Conservation (phyloP, 2,797 vertebrate species). For the Benthosema pterotum region DNA sequence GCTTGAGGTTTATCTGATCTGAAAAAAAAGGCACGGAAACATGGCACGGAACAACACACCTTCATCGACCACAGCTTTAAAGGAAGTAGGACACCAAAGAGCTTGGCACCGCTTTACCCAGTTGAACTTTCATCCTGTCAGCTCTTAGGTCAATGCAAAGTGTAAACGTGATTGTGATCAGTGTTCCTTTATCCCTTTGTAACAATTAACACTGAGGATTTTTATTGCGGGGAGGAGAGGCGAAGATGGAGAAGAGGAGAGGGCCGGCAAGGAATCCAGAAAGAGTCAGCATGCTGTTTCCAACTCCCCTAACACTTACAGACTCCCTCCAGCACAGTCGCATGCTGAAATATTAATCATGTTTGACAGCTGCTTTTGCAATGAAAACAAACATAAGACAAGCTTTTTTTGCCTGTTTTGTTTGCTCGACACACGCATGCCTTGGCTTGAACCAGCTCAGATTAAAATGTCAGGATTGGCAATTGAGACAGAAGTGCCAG, state of each 20-base stretch:
- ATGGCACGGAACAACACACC: too few species aligned
- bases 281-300: conserved; percentile 53
- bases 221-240: neutral
- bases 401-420: too few species aligned
- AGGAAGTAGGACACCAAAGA: conserved; percentile 32
- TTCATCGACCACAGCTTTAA: neutral
- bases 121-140: conserved; percentile 26
- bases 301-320: conserved; percentile 54
- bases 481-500: conserved; percentile 23
- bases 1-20: conserved; percentile 2
- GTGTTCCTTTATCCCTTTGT: too few species aligned
- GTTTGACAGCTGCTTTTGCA: conserved; percentile 76
- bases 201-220: too few species aligned
- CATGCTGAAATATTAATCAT: conserved; percentile 75
- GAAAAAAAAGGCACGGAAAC: conserved; percentile 28
- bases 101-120: conserved; percentile 23
- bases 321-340: conserved; percentile 62
- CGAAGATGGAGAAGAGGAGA: conserved; percentile 1
- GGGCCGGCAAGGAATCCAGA: conserved; percentile 26
- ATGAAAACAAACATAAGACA: conserved; percentile 64
- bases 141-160: conserved; percentile 30
- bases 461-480: conserved; percentile 38
- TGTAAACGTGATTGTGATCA: too few species aligned
- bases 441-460: conserved; percentile 33
- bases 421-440: too few species aligned